These are phyloP conservation scores for Anguilla rostrata DNA, from an alignment of 2,113 vertebrate species.

Conservation along the genomic window DNA sequence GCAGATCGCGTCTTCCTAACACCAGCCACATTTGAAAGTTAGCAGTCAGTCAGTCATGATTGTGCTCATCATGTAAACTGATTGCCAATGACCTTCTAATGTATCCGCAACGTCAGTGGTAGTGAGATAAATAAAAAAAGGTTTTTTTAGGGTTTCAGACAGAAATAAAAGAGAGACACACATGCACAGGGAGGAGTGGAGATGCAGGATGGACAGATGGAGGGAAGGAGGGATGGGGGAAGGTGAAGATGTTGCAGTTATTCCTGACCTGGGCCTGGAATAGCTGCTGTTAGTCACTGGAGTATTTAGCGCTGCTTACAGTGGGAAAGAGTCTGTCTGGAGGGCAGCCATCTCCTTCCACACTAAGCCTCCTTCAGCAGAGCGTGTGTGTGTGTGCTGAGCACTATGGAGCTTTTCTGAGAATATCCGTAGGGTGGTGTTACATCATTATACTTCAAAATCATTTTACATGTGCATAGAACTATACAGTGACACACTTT, in stretches of 20 bases:
- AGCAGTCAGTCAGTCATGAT: neutral
- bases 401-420: no score
- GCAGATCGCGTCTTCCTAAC: neutral
- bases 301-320: constrained; percentile 24
- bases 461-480: no score
- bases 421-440: no score
- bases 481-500: no score
- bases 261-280: constrained; percentile 7
- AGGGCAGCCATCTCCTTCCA: neutral
- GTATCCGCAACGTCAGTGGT: neutral
- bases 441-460: no score
- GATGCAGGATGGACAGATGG: neutral
- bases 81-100: neutral
- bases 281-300: constrained; percentile 6
- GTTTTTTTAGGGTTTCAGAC: neutral
- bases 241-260: constrained; percentile 9
- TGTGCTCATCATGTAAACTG: neutral
- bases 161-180: neutral
- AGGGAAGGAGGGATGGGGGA: neutral
- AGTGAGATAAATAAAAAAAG: neutral
- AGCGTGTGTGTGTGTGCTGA: neutral
- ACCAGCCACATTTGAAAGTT: neutral
- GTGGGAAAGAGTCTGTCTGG: neutral
- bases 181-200: neutral
- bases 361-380: neutral